A percentile compares a stretch with the other conserved stretches of the same genome.
These are phyloP conservation scores for Emydoidea blandingii DNA, from an alignment of 2,797 vertebrate species.

Conservation along the genomic window DNA sequence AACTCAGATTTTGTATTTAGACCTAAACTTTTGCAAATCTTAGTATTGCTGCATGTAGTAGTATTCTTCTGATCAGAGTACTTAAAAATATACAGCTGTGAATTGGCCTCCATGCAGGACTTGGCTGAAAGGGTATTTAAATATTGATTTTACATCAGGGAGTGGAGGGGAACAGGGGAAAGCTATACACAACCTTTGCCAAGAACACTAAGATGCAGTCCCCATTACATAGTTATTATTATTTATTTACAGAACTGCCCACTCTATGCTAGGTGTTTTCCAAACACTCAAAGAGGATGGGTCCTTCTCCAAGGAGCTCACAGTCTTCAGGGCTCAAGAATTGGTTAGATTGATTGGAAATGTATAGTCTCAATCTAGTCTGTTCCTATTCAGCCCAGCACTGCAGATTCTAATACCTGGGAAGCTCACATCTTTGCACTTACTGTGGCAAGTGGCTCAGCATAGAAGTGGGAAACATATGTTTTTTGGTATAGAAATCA, in stretches of 20 bases:
- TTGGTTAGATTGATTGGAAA: background rate
- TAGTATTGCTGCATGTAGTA: background rate
- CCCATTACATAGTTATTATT: background rate
- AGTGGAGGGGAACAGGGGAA: background rate
- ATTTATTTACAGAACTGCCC: background rate
- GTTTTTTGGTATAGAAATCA: background rate
- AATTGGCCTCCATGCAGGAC: background rate
- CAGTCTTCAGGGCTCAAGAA: background rate
- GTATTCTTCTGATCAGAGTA: background rate
- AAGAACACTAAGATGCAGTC: background rate
- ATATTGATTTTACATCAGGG: background rate
- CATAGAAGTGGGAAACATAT: background rate
- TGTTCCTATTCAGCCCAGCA: background rate
- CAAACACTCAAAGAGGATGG: background rate
- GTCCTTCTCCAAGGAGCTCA: background rate
- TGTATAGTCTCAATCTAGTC: background rate
- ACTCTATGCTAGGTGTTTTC: background rate
- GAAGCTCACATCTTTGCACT: background rate
- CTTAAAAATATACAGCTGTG: background rate
- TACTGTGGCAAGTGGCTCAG: background rate
- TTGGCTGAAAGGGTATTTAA: background rate
- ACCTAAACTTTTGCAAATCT: background rate
- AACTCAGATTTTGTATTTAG: background rate
- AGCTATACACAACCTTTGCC: background rate
- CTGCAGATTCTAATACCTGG: background rate